phyloP scores from a whole-genome alignment of 2,888 invertebrate genomes.

The Steinernema carpocapsae region DNA sequence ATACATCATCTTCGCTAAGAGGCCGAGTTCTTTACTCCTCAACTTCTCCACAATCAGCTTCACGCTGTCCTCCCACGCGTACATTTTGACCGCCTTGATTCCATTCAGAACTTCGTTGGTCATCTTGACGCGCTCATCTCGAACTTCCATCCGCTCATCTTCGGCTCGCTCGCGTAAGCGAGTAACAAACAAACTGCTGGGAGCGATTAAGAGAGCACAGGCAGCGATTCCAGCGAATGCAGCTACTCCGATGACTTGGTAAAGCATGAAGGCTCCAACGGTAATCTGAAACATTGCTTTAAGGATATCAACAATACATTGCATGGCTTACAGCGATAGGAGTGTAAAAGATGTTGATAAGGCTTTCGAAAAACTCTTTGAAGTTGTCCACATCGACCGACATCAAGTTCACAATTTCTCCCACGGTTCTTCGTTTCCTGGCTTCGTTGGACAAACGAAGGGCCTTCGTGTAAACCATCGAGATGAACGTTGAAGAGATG shows the following conservation, averaged over 20 bases:
- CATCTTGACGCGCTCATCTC: conserved; percentile 88
- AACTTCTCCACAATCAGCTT: conserved; percentile 54
- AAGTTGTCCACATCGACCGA: conserved; percentile 71
- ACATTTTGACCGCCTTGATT: conserved; percentile 77
- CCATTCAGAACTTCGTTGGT: conserved; percentile 92
- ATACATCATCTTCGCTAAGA: conserved; percentile 66
- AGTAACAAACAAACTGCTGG: conserved; percentile 51
- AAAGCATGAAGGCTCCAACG: conserved; percentile 70
- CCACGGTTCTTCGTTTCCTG: conserved; percentile 71
- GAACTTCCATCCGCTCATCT: conserved; percentile 87
- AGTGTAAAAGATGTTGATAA: conserved; percentile 62
- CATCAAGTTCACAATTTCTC: conserved; percentile 74
- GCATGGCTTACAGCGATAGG: conserved; percentile 48
- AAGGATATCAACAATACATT: not conserved
- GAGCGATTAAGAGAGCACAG: conserved; percentile 83
- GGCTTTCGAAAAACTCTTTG: conserved; percentile 50
- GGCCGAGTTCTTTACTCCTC: conserved; percentile 69
- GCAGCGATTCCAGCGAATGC: conserved; percentile 90
- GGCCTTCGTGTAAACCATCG: conserved; percentile 56
- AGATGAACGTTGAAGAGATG: conserved; percentile 10
- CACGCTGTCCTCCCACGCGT: conserved; percentile 72
- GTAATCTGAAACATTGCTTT: conserved; percentile 61
- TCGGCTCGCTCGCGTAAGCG: conserved; percentile 39
- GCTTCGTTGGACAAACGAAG: conserved; percentile 71
- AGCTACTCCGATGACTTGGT: conserved; percentile 76